Evolutionary conservation across 1,140 invertebrate species (phyloP).

Genomic region (Drosophila parvula): DNA sequence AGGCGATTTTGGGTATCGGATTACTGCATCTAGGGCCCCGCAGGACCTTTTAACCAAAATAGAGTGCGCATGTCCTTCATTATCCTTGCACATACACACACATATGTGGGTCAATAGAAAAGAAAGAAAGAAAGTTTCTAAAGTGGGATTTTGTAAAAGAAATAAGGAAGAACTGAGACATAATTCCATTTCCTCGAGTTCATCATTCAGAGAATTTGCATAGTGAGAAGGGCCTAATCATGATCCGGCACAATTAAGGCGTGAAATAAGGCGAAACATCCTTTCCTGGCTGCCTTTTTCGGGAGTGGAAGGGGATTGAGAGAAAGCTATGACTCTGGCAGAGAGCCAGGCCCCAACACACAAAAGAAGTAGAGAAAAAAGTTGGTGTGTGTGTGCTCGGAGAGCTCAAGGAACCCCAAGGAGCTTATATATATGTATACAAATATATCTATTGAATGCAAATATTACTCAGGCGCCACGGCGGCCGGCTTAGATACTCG

Average conservation of each 20-base stretch:
- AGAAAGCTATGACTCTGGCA: slow-evolving; percentile 39
- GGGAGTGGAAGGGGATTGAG: background rate
- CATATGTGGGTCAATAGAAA: slow-evolving; percentile 14
- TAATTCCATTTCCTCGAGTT: slow-evolving; percentile 17
- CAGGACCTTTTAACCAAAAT: slow-evolving; percentile 57
- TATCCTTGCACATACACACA: slow-evolving; percentile 45
- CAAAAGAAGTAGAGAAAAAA: slow-evolving; percentile 49
- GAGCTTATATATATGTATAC: slow-evolving; percentile 1
- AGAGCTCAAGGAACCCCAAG: slow-evolving; percentile 36
- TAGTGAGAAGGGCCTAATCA: slow-evolving; percentile 12
- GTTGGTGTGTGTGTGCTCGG: slow-evolving; percentile 1
- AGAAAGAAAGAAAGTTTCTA: background rate
- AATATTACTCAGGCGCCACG: slow-evolving; percentile 61
- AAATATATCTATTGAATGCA: slow-evolving; percentile 49
- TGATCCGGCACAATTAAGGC: slow-evolving; percentile 11
- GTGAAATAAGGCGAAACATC: slow-evolving; percentile 1
- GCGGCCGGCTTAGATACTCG: slow-evolving; percentile 57
- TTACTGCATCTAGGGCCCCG: slow-evolving; percentile 52
- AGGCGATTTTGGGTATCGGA: slow-evolving; percentile 22
- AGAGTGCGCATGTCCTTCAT: slow-evolving; percentile 75
- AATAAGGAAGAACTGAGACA: slow-evolving; percentile 18
- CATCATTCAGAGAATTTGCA: background rate
- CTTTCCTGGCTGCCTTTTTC: background rate
- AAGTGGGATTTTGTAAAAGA: slow-evolving; percentile 1
- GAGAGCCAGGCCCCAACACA: slow-evolving; percentile 26